These are phyloP conservation scores for Melanotaenia maccullochi DNA, from an alignment of 2,797 vertebrate species.

Conservation along the genomic window DNA sequence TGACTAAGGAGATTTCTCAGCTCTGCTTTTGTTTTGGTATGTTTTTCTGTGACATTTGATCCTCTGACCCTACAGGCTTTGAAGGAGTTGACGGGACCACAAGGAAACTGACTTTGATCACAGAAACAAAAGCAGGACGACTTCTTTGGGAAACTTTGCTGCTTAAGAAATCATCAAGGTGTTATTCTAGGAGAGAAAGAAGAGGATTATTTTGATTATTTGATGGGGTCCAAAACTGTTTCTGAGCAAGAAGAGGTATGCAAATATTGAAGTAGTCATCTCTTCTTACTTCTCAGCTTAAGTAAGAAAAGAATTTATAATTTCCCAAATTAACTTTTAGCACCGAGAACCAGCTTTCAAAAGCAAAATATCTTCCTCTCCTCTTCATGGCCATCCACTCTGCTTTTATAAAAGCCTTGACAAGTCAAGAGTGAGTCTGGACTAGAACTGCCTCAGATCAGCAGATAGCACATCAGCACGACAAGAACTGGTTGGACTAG, in stretches of 20 bases:
- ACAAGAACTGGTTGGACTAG: conserved; percentile 84
- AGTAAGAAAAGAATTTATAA: not conserved
- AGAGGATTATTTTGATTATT: conserved; percentile 4
- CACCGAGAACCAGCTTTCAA: not conserved
- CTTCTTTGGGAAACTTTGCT: conserved; percentile 73
- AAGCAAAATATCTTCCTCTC: conserved; percentile 12
- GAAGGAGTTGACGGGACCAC: conserved; percentile 47
- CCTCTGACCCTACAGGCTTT: conserved; percentile 49
- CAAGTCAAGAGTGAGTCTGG: conserved; percentile 71
- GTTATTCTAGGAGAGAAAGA: conserved; percentile 39
- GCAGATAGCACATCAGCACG: conserved; percentile 72
- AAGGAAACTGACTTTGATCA: conserved; percentile 58
- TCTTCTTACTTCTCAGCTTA: conserved; percentile 3
- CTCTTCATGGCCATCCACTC: conserved; percentile 49
- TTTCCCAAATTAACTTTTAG: conserved; percentile 1
- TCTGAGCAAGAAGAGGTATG: conserved; percentile 2
- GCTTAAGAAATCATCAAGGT: conserved; percentile 43
- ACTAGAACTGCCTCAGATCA: conserved; percentile 71
- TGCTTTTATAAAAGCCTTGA: conserved; percentile 45
- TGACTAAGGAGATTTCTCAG: conserved; percentile 57
- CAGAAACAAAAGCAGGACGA: conserved; percentile 53
- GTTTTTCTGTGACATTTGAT: conserved; percentile 64
- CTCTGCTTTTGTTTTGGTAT: conserved; percentile 58
- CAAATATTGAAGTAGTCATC: conserved; percentile 3
- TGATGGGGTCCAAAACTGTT: not conserved